Evolutionary conservation across 2,113 vertebrate genomes (phyloP), one percentile per base, ranked within the genome.

Genomic region (Colossoma macropomum): DNA sequence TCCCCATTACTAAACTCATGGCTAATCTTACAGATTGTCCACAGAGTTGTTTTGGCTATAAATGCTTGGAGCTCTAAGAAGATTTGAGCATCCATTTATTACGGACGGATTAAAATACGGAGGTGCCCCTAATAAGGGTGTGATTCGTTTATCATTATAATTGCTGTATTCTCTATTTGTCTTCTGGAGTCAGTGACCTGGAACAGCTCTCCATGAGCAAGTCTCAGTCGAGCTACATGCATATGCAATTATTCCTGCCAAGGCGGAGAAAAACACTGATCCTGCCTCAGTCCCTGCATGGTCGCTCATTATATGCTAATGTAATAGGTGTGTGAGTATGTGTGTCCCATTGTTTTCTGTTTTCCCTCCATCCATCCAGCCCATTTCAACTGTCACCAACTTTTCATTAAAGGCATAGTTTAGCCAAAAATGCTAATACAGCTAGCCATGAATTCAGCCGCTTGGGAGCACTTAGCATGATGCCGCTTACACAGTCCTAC

Each of bases 131-230:
- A 69, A 77, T 71, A 60, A 38, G 81, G 65, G 48, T 60, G 72
- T 76, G 73, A 65, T 70, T 68, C 74, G 74, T 85, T 81, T 85
- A 81, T 85, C 79, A 85, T 71, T 71, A 77, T 76, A 81, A 81
- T 80, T 81, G 71, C 78, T 27, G 65, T 70, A 81, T 81, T 69
- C 78, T 85, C 56, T 78, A 28, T 71, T 66, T 10, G n/a, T 74
- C 71, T 48, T 50, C 63, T 66, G 23, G 13, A 82, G 59, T 82
- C 71, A 13, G 77, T 70, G 76, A 83, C 70, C 80, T 75, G 63
- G 38, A 73, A 74, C 45, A 30, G 62, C 76, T 66, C 66, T 59
- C 41, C 54, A 62, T 30, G 34, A 75, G 85, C 28, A 59, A 72
- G 71, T 74, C 74, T 66, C 32, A 41, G 59, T 17, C 54, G 78